Percentiles rank a stretch among this genome's conserved stretches.
Evolutionary conservation across 1,140 invertebrate species (phyloP).

Genomic region (Papilio glaucus): DNA sequence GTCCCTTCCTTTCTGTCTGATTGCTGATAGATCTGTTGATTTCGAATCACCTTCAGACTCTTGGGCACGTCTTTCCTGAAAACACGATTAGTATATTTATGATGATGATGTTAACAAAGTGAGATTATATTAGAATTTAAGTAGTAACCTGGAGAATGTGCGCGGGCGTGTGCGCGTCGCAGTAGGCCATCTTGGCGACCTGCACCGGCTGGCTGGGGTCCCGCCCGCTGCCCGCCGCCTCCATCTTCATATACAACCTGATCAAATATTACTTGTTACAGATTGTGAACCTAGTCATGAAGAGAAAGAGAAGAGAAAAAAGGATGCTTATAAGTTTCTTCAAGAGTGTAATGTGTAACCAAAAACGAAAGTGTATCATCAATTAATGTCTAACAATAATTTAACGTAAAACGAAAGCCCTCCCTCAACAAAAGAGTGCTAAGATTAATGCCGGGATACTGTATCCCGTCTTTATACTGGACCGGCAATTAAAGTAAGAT

Average conservation of each 20-base stretch:
- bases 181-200: constrained; percentile 98
- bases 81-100: constrained; percentile 3
- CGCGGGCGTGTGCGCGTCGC: constrained; percentile 95
- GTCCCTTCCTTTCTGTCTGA: constrained; percentile 76
- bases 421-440: too few relatives aligned
- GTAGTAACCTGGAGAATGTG: constrained; percentile 84
- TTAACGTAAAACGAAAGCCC: too few relatives aligned
- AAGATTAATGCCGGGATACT: too few relatives aligned
- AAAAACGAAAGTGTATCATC: too few relatives aligned
- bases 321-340: too few relatives aligned
- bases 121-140: constrained; percentile 12
- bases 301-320: too few relatives aligned
- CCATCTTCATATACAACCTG: constrained; percentile 95
- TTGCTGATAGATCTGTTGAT: constrained; percentile 65
- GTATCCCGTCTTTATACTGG: too few relatives aligned
- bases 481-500: too few relatives aligned
- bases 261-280: too few relatives aligned
- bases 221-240: constrained; percentile 90
- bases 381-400: too few relatives aligned
- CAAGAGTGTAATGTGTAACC: constrained; percentile 1
- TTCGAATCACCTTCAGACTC: constrained; percentile 74
- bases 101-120: background rate
- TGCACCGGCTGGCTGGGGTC: constrained; percentile 88
- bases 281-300: too few relatives aligned
- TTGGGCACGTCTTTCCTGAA: constrained; percentile 66